Evolutionary conservation across 2,797 vertebrate genomes (phyloP), one percentile per base, ranked within the genome.

Genomic region (Sebastes taczanowskii): DNA sequence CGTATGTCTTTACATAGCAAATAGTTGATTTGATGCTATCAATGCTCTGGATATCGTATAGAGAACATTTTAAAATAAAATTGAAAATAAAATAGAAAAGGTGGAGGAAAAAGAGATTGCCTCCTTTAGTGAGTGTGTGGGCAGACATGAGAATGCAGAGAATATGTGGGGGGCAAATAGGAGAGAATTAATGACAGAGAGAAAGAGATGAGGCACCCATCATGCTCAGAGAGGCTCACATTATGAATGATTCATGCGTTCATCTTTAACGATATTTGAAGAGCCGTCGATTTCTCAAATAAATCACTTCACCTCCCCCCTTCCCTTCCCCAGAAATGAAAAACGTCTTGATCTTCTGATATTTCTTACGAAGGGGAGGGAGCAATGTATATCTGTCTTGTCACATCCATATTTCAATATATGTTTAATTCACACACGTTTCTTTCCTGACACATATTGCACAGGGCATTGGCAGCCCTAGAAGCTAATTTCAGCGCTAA

Each of bases 181-280:
- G 34, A 81, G 71, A 73, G 67, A 88, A 80, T 82, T 67, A 78
- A 61, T 71, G 81, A 30, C 25, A 74, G 63, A 70, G 60, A 53
- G 76, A 60, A 65, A 35, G 13, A 42, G 74, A 87, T 74, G 78
- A 89, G 74, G 74, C 62, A 71, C 59, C 75, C 79, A 86, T 85
- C 81, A 74, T 52, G 35, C 77, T 81, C 68, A 63, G 79, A 82
- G 84, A 82, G 78, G 85, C 84, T 86, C 68, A 70, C 68, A 78
- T 86, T 85, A 91, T 93, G 73, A 92, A 93, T 93, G 86, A 93
- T 94, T 91, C 78, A 94, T 91, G 69, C 20, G 4, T 86, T 92
- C 83, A 92, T 91, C 83, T 88, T 91, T 89, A 88, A 89, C 69
- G 16, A 82, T 86, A 94, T 90, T 87, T 89, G 86, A 88, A 91